Percentiles rank a stretch among this genome's conserved stretches.
phyloP scores from a whole-genome alignment of 1,140 invertebrate genomes.

The Drosophila insularis region DNA sequence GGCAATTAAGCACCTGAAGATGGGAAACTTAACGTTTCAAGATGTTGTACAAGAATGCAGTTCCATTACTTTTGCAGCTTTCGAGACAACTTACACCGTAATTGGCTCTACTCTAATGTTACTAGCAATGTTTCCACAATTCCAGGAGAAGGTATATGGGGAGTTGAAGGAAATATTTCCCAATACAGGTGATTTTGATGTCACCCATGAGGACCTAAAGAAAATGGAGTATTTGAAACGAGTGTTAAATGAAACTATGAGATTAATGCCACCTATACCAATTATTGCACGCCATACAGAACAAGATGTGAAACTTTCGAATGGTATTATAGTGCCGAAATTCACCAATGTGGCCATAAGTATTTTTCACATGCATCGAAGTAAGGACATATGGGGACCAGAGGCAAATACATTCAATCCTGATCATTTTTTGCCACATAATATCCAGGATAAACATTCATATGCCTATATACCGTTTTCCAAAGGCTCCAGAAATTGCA shows the following conservation, averaged over 20 bases:
- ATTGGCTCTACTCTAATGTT: slow-evolving; percentile 39
- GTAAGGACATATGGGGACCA: background rate
- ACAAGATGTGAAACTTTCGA: background rate
- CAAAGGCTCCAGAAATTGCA: slow-evolving; percentile 32
- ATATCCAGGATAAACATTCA: background rate
- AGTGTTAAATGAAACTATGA: background rate
- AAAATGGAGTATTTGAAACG: background rate
- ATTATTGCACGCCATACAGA: background rate
- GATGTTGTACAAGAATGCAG: slow-evolving; percentile 54
- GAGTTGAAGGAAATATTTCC: background rate
- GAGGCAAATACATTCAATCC: background rate
- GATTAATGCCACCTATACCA: background rate
- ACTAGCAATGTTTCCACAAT: slow-evolving; percentile 66
- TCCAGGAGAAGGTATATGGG: background rate
- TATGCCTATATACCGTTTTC: slow-evolving; percentile 1
- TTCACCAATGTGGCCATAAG: background rate
- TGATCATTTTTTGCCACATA: background rate
- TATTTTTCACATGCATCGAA: background rate
- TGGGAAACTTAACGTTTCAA: slow-evolving; percentile 24
- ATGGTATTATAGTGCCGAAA: background rate
- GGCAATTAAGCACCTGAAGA: slow-evolving; percentile 31
- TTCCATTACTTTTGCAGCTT: slow-evolving; percentile 49
- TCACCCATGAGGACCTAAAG: background rate
- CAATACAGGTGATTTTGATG: background rate
- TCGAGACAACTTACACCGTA: slow-evolving; percentile 59